Conservation (phyloP, 2,888 invertebrate genomes). For the Nesidiocoris tenuis region DNA sequence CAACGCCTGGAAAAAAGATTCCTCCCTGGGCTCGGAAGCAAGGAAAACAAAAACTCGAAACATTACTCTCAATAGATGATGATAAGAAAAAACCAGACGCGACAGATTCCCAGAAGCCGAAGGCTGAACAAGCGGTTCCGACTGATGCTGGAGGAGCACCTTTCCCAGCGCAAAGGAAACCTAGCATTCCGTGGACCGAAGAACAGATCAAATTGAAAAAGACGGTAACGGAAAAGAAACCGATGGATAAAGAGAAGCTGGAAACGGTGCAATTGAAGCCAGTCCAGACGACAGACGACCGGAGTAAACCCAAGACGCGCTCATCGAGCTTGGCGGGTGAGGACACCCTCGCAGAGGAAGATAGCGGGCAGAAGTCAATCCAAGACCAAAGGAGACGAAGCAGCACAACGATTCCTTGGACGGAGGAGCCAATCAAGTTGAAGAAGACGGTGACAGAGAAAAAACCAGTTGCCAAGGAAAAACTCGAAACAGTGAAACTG, state of each 20-base stretch:
- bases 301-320: neutral
- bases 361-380: neutral
- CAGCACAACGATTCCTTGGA: slow-evolving; percentile 34
- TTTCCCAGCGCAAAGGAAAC: slow-evolving; percentile 47
- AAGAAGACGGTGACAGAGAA: slow-evolving; percentile 39
- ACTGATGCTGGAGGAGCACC: neutral
- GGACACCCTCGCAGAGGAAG: slow-evolving; percentile 42
- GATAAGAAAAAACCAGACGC: neutral
- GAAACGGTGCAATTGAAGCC: slow-evolving; percentile 50
- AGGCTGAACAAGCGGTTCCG: neutral
- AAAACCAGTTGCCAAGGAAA: slow-evolving; percentile 3
- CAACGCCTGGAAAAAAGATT: slow-evolving; percentile 47
- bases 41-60: slow-evolving; percentile 30
- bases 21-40: slow-evolving; percentile 34
- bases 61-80: slow-evolving; percentile 32
- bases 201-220: slow-evolving; percentile 54
- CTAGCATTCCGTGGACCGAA: slow-evolving; percentile 53
- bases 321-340: neutral
- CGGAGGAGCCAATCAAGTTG: slow-evolving; percentile 38
- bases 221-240: slow-evolving; percentile 49
- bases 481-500: slow-evolving; percentile 51
- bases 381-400: slow-evolving; percentile 6
- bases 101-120: neutral
- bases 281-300: slow-evolving; percentile 37
- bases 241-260: slow-evolving; percentile 42